A percentile compares a stretch with the other conserved stretches of the same genome.
phyloP scores from a whole-genome alignment of 1,140 invertebrate species.

The Aporrectodea caliginosa region DNA sequence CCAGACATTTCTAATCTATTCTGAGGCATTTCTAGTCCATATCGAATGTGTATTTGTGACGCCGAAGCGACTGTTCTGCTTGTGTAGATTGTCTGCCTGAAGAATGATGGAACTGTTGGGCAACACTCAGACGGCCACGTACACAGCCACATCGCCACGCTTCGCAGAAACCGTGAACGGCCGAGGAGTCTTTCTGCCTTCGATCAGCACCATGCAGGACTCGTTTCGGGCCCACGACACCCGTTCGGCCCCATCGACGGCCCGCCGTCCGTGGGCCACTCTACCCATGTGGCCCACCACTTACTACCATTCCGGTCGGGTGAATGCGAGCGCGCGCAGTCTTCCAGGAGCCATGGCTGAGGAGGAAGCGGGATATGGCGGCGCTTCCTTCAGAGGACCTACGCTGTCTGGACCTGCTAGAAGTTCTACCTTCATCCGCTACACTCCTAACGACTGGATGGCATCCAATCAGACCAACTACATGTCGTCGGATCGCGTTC shows the following conservation, averaged over 20 bases:
- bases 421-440: constrained; percentile 60
- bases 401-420: constrained; percentile 53
- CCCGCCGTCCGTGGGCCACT: not conserved
- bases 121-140: constrained; percentile 45
- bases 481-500: constrained; percentile 69
- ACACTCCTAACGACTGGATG: constrained; percentile 86
- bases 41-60: too few relatives aligned
- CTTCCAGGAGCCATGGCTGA: not conserved
- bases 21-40: too few relatives aligned
- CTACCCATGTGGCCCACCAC: not conserved
- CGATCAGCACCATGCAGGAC: constrained; percentile 46
- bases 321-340: not conserved
- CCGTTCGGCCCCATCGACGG: not conserved
- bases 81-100: too few relatives aligned
- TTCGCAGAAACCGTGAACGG: constrained; percentile 35
- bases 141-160: constrained; percentile 51
- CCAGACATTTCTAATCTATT: too few relatives aligned
- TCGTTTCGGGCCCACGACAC: not conserved
- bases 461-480: constrained; percentile 79
- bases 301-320: not conserved
- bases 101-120: not conserved
- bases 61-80: too few relatives aligned
- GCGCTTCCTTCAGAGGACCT: constrained; percentile 45
- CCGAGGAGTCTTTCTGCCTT: constrained; percentile 45
- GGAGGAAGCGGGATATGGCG: too few relatives aligned